Percentiles rank a stretch among this genome's conserved stretches.
Conservation (phyloP, 1,140 invertebrate species). For the Caenorhabditis briggsae region DNA sequence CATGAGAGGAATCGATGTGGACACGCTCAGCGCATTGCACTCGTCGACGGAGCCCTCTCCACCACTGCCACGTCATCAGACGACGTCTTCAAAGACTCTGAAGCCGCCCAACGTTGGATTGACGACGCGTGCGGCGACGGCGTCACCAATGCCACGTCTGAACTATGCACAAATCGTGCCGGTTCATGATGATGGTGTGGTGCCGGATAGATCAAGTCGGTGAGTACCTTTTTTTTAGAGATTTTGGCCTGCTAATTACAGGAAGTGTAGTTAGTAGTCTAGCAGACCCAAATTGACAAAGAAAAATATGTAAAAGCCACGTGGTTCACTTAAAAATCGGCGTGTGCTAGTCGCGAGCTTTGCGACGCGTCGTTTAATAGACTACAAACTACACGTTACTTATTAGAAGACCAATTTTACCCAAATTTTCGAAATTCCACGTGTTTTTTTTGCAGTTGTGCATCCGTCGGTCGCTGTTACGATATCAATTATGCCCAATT, state of each 20-base stretch:
- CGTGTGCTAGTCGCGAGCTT: too few species aligned
- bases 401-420: neutral
- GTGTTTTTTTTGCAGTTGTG: neutral
- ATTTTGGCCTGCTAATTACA: neutral
- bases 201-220: constrained; percentile 17
- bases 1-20: constrained; percentile 45
- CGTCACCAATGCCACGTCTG: constrained; percentile 7
- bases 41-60: neutral
- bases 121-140: neutral
- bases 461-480: constrained; percentile 1
- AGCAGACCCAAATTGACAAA: neutral
- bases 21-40: neutral
- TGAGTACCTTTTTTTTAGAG: neutral
- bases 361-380: too few species aligned
- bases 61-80: constrained; percentile 28
- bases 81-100: neutral
- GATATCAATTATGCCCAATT: constrained; percentile 37
- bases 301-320: too few species aligned
- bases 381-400: neutral
- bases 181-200: constrained; percentile 4
- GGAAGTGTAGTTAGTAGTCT: neutral
- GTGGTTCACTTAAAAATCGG: too few species aligned
- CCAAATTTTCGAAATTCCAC: neutral
- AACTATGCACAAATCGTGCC: constrained; percentile 33
- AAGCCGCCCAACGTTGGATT: constrained; percentile 11